Conservation (phyloP, 2,888 invertebrate genomes). For the Pachycephus smyrnensis region DNA sequence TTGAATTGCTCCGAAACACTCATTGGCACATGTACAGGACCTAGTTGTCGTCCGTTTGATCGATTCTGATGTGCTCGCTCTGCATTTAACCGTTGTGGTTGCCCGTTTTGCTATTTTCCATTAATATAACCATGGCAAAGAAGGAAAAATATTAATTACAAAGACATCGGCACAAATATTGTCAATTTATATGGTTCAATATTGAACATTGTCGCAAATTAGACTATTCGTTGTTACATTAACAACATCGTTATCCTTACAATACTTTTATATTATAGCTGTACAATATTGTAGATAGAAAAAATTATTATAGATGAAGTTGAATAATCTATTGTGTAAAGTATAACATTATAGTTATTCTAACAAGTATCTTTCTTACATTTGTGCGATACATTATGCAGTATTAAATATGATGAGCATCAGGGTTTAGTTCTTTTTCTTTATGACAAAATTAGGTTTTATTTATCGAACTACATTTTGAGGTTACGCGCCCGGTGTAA, state of each 20-base stretch:
- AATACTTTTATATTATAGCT: slow-evolving; percentile 11
- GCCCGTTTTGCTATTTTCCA: slow-evolving; percentile 40
- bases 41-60: slow-evolving; percentile 35
- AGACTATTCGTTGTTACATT: not conserved
- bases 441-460: not conserved
- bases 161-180: not conserved
- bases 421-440: not conserved
- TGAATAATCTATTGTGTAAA: not conserved
- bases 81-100: slow-evolving; percentile 38
- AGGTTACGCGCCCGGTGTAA: not conserved
- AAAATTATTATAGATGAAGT: not conserved
- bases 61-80: slow-evolving; percentile 39
- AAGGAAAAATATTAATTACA: not conserved
- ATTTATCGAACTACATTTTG: not conserved
- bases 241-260: slow-evolving; percentile 1
- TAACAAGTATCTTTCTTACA: slow-evolving; percentile 34
- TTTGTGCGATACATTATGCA: slow-evolving; percentile 49
- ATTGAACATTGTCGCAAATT: not conserved
- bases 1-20: slow-evolving; percentile 71
- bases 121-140: slow-evolving; percentile 10
- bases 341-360: not conserved
- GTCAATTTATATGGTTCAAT: not conserved
- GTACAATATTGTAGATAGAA: slow-evolving; percentile 1
- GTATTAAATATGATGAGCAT: not conserved
- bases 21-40: slow-evolving; percentile 43